Conservation (phyloP, 2,113 vertebrate species). For the Condylura cristata region DNA sequence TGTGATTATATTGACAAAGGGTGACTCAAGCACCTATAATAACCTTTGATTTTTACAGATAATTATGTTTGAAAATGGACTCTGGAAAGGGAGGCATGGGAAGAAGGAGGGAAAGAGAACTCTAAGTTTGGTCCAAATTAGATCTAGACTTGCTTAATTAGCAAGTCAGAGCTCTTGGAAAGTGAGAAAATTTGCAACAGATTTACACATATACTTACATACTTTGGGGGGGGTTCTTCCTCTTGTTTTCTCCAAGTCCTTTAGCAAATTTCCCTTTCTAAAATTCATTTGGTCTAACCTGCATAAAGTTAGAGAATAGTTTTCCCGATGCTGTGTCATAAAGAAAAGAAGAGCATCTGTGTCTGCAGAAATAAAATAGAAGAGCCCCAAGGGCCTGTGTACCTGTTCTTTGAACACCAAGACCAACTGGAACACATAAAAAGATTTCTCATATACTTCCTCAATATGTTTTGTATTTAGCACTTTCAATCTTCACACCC, state of each 20-base stretch:
- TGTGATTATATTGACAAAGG: background rate
- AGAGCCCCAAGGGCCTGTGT: background rate
- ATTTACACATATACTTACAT: background rate
- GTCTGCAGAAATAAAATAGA: constrained; percentile 51
- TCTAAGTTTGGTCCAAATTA: background rate
- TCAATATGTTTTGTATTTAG: background rate
- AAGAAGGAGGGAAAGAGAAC: background rate
- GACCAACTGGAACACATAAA: background rate
- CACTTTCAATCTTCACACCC: background rate
- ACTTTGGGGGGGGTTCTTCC: background rate
- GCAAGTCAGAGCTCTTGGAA: background rate
- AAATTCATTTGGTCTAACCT: constrained; percentile 3
- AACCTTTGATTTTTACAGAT: constrained; percentile 4
- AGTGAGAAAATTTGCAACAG: background rate
- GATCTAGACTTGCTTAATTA: background rate
- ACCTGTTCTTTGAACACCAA: constrained; percentile 9
- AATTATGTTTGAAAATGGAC: background rate
- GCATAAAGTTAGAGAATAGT: background rate
- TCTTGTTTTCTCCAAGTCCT: background rate
- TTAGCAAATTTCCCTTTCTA: constrained; percentile 33
- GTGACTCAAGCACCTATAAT: background rate
- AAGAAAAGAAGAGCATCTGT: background rate
- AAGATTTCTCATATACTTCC: background rate
- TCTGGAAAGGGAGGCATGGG: background rate
- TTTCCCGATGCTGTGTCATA: background rate